Base-by-base conservation (phyloP, 2,797 vertebrate genomes). In the Spea hammondii region DNA sequence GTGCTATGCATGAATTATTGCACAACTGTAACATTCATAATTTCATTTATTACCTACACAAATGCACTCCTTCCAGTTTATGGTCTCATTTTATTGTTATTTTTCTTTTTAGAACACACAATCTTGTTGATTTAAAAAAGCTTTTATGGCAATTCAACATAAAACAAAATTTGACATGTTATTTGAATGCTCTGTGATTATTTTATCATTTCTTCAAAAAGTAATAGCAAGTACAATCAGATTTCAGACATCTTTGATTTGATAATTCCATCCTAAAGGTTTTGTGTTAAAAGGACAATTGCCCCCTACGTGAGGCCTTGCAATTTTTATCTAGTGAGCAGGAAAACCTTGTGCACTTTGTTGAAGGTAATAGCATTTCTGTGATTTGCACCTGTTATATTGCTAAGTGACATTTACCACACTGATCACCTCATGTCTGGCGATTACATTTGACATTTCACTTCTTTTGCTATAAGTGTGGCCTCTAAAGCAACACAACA, bases 371-470 rank as follows among this genome's bases (percentile, higher is more conserved):
- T 77, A 82, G 32, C 50, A 64, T 82, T 77, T 82, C 48, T 77
- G 57, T 64, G 74, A 77, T 69, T 77, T 77, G 65, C 75, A 48
- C 74, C 75, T 82, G 79, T 65, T 82, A 73, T 73, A 77, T 76
- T 82, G 79, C 75, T 82, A 82, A 77, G 75, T 82, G 79, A 82
- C 79, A 82, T 81, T 81, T 81, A 81, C 74, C 65, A 67, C 62
- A 68, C 70, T 62, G 79, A 77, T 77, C 74, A 82, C 79, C 65
- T 82, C 65, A 73, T 77, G 65, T 74, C 57, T 62, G 70, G 47
- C 64, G 57, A 77, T 77, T 77, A 77, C 70, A 62, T 77, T 69
- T 82, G 79, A 82, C 79, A 82, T 82, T 77, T 82, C 70, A 14
- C 74, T 77, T 54, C 65, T 51, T 62, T 73, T 69, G 55, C 74